Evolutionary conservation across 92 coral and sea anemone genomes (phyloP).

Genomic region (Micromussa lordhowensis): DNA sequence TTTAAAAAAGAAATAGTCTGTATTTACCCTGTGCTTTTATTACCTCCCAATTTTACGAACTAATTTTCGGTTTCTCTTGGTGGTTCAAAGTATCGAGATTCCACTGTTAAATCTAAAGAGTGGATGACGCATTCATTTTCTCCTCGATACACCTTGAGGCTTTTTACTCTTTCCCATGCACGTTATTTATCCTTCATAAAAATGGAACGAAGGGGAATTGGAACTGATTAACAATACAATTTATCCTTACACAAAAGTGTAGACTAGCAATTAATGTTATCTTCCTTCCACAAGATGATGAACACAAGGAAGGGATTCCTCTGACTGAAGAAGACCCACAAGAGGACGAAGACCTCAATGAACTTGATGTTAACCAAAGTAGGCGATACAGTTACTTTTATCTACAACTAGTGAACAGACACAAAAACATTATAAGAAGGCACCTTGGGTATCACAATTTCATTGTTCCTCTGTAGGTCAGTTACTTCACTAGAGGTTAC

Average conservation of each 20-base stretch:
- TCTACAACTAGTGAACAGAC: not conserved
- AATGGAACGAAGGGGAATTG: not conserved
- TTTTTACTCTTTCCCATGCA: not conserved
- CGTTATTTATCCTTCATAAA: not conserved
- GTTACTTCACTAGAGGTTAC: not conserved
- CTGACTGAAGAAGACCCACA: constrained; percentile 22
- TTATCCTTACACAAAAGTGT: not conserved
- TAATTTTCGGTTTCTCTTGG: too few relatives aligned
- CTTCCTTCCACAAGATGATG: not conserved
- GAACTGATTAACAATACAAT: not conserved
- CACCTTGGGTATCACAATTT: not conserved
- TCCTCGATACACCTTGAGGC: not conserved
- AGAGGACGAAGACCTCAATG: constrained; percentile 41
- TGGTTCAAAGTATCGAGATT: too few relatives aligned
- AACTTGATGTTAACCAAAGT: constrained; percentile 74
- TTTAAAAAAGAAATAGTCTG: too few relatives aligned
- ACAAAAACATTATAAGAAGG: not conserved
- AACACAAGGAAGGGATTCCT: not conserved
- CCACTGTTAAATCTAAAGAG: not conserved
- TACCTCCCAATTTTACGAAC: too few relatives aligned
- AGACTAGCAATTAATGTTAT: not conserved
- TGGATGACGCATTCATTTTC: not conserved
- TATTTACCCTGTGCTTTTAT: too few relatives aligned
- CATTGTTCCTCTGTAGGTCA: too few relatives aligned
- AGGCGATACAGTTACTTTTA: not conserved